Conservation (phyloP, 1,140 invertebrate genomes). For the Diabrotica virgifera region DNA sequence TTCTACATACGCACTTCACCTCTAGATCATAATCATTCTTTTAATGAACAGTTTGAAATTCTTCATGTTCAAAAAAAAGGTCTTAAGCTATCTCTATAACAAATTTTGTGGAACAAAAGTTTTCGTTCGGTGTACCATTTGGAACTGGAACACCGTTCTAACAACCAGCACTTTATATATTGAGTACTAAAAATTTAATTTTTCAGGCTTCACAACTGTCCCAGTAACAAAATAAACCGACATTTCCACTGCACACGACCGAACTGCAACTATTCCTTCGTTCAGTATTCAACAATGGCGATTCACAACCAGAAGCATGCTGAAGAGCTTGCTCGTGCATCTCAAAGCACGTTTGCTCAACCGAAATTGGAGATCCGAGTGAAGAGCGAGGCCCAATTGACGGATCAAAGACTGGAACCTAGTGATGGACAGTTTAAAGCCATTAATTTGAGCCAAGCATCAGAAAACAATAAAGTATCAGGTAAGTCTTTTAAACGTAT, state of each 20-base stretch:
- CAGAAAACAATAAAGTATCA: conserved; percentile 43
- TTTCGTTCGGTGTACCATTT: too few species aligned
- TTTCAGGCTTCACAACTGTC: conserved; percentile 50
- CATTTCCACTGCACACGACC: conserved; percentile 77
- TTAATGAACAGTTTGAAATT: too few species aligned
- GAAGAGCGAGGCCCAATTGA: conserved; percentile 33
- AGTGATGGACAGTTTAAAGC: conserved; percentile 31
- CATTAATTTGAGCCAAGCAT: conserved; percentile 39
- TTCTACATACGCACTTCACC: too few species aligned
- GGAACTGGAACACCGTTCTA: too few species aligned
- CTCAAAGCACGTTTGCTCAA: conserved; percentile 16
- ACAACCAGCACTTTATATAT: too few species aligned
- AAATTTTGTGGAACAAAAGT: too few species aligned
- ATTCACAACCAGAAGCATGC: conserved; percentile 66
- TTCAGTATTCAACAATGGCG: conserved; percentile 70
- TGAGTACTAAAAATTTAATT: too few species aligned
- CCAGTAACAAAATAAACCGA: conserved; percentile 60
- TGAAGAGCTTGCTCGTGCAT: conserved; percentile 24
- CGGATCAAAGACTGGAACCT: conserved; percentile 21
- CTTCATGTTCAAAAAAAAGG: too few species aligned
- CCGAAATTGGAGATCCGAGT: conserved; percentile 20
- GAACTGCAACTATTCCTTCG: conserved; percentile 73
- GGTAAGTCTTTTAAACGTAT: conserved; percentile 32
- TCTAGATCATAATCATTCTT: too few species aligned
- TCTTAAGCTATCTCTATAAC: too few species aligned